Percentiles rank a stretch among this genome's conserved stretches.
Evolutionary conservation across 2,113 vertebrate genomes (phyloP).

Genomic region (Chionis minor): DNA sequence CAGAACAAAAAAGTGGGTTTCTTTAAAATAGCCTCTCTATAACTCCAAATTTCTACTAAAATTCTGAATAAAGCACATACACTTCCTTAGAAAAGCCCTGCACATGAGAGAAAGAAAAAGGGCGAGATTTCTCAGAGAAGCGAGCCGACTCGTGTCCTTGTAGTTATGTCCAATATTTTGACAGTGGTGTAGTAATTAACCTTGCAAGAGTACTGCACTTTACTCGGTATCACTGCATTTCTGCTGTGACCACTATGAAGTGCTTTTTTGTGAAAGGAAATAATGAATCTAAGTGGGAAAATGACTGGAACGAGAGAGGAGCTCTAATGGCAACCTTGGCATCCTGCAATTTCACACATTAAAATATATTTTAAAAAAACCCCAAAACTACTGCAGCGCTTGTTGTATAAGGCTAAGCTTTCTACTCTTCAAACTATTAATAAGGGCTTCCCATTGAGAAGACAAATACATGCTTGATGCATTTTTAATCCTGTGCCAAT

Average conservation of each 20-base stretch:
- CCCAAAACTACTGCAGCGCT: constrained; percentile 55
- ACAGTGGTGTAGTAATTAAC: constrained; percentile 61
- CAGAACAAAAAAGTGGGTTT: background rate
- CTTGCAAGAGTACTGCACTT: constrained; percentile 20
- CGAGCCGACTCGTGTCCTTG: background rate
- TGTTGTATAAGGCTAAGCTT: constrained; percentile 79
- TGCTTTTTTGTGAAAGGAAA: constrained; percentile 62
- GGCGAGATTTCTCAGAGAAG: background rate
- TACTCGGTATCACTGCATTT: constrained; percentile 47
- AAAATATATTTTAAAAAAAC: constrained; percentile 73
- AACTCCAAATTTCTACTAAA: background rate
- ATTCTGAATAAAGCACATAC: background rate
- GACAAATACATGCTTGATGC: constrained; percentile 85
- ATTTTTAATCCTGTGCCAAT: constrained; percentile 87
- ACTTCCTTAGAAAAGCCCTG: background rate
- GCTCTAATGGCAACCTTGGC: constrained; percentile 78
- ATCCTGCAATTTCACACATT: constrained; percentile 84
- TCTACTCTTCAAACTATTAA: constrained; percentile 84
- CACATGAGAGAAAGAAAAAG: background rate
- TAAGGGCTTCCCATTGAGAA: constrained; percentile 83
- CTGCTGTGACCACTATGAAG: constrained; percentile 67
- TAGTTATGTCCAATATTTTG: constrained; percentile 68
- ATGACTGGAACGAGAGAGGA: constrained; percentile 75
- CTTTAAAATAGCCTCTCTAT: background rate
- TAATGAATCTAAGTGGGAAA: constrained; percentile 72